These are phyloP conservation scores for Cirrhinus mrigala DNA, from an alignment of 2,797 vertebrate genomes.

Conservation along the genomic window DNA sequence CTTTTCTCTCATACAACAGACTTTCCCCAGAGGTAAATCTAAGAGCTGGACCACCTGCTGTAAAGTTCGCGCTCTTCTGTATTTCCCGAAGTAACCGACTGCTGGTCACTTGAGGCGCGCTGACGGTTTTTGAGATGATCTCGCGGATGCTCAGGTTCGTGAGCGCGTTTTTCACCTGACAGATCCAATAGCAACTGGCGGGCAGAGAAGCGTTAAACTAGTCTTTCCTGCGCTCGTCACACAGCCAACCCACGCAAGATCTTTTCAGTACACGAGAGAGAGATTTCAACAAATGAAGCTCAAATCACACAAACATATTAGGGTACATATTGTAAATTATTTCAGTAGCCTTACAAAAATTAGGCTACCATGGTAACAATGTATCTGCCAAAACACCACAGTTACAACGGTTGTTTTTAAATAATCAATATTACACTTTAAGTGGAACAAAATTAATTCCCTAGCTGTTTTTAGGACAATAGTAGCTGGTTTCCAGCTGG, in stretches of 20 bases:
- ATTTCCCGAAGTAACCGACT: not conserved
- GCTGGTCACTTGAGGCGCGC: not conserved
- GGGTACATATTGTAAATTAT: not conserved
- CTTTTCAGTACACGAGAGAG: slow-evolving; percentile 18
- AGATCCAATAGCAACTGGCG: slow-evolving; percentile 3
- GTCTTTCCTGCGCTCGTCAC: slow-evolving; percentile 38
- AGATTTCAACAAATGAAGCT: slow-evolving; percentile 28
- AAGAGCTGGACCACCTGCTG: not conserved
- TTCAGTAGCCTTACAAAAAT: not conserved
- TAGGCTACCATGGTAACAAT: not conserved
- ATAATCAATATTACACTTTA: not conserved
- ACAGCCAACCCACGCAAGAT: slow-evolving; percentile 29
- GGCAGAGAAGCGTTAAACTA: slow-evolving; percentile 29
- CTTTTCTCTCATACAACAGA: not conserved
- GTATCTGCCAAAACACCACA: not conserved
- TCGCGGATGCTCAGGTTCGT: slow-evolving; percentile 21
- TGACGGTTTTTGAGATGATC: slow-evolving; percentile 1
- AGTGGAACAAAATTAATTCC: not conserved
- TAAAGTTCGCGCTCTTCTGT: slow-evolving; percentile 31
- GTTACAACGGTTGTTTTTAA: not conserved
- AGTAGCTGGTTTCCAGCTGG: not conserved
- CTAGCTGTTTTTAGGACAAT: not conserved
- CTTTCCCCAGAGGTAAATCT: slow-evolving; percentile 2
- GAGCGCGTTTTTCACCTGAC: slow-evolving; percentile 37
- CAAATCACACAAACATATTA: not conserved